Evolutionary conservation across 2,888 invertebrate genomes (phyloP).

Genomic region (Dorcus hopei): DNA sequence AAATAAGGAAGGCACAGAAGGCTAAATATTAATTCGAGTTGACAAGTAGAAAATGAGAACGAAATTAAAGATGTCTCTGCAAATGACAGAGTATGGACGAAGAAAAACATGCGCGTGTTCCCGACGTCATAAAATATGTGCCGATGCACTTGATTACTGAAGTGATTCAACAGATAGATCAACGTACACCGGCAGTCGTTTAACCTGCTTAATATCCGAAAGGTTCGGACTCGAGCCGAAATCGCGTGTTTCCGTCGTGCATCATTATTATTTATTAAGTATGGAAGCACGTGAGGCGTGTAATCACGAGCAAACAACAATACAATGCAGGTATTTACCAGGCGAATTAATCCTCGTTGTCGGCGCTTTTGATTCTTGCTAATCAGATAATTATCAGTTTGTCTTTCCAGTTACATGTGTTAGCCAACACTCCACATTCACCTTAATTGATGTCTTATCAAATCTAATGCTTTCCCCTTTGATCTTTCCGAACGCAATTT

Average conservation of each 20-base stretch:
- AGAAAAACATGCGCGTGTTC: slow-evolving; percentile 18
- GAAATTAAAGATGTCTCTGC: slow-evolving; percentile 30
- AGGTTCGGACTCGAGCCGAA: slow-evolving; percentile 2
- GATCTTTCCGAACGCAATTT: slow-evolving; percentile 26
- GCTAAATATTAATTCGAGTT: slow-evolving; percentile 29
- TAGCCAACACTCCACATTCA: slow-evolving; percentile 37
- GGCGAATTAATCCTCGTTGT: slow-evolving; percentile 38
- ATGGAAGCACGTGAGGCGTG: slow-evolving; percentile 24
- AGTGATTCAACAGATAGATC: not conserved
- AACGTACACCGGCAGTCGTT: not conserved
- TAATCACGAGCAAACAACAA: slow-evolving; percentile 27
- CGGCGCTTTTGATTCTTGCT: slow-evolving; percentile 40
- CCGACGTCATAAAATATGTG: slow-evolving; percentile 15
- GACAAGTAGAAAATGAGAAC: slow-evolving; percentile 30
- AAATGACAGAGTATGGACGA: slow-evolving; percentile 26
- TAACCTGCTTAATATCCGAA: not conserved
- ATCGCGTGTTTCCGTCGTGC: slow-evolving; percentile 21
- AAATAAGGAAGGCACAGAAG: slow-evolving; percentile 24
- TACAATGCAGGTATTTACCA: slow-evolving; percentile 40
- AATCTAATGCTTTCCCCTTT: slow-evolving; percentile 32
- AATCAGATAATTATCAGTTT: slow-evolving; percentile 45
- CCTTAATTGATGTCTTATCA: slow-evolving; percentile 43
- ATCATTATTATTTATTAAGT: slow-evolving; percentile 26
- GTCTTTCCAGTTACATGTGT: slow-evolving; percentile 40
- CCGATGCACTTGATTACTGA: not conserved